Evolutionary conservation across 2,888 invertebrate genomes (phyloP).

Genomic region (Protula sp.): DNA sequence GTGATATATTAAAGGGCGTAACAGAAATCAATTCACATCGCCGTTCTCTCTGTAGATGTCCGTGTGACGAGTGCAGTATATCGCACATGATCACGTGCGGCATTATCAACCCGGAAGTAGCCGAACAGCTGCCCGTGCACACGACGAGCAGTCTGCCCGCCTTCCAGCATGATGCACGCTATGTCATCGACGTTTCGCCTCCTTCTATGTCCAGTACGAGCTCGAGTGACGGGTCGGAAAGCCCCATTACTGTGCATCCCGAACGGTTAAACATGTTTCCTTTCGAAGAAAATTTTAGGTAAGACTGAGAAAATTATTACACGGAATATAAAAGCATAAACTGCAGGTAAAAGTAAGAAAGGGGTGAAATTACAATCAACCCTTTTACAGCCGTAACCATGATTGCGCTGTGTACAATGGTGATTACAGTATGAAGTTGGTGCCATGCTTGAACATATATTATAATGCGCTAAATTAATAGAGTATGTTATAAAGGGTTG

Average conservation of each 20-base stretch:
- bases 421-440: no score
- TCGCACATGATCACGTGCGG: slow-evolving; percentile 54
- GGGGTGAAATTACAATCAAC: no score
- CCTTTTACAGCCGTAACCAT: no score
- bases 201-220: slow-evolving; percentile 51
- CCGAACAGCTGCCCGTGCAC: slow-evolving; percentile 23
- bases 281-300: slow-evolving; percentile 21
- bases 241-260: slow-evolving; percentile 42
- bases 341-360: no score
- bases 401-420: no score
- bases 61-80: slow-evolving; percentile 54
- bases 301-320: slow-evolving; percentile 8
- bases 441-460: no score
- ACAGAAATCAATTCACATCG: no score
- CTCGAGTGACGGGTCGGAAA: slow-evolving; percentile 48
- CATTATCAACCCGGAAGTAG: slow-evolving; percentile 46
- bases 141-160: background rate
- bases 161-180: slow-evolving; percentile 34
- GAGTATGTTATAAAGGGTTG: no score
- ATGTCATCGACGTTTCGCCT: slow-evolving; percentile 46
- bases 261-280: slow-evolving; percentile 27
- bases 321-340: no score
- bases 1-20: no score
- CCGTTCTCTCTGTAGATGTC: slow-evolving; percentile 45
- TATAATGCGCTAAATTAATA: no score